Conservation (phyloP, 2,797 vertebrate genomes). For the Percopsis omiscomaycus region DNA sequence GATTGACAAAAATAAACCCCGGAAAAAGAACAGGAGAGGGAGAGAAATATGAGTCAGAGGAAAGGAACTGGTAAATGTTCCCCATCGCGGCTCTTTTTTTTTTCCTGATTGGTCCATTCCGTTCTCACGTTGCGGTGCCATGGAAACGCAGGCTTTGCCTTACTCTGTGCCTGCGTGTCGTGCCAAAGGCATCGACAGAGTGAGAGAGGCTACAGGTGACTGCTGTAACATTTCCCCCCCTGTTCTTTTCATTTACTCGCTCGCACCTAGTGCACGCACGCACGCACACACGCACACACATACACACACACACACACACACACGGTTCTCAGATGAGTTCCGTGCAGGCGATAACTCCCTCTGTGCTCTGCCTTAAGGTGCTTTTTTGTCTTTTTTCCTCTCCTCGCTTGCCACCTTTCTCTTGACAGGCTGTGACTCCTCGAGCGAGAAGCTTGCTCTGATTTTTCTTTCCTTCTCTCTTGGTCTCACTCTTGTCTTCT, state of each 20-base stretch:
- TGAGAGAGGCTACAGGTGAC: constrained; percentile 38
- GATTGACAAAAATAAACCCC: background rate
- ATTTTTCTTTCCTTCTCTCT: background rate
- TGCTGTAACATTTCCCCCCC: constrained; percentile 32
- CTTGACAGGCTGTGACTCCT: constrained; percentile 1
- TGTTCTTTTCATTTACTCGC: background rate
- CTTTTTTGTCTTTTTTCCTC: background rate
- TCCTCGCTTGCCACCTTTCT: constrained; percentile 6
- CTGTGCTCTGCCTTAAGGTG: constrained; percentile 6
- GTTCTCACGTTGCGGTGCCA: background rate
- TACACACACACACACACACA: background rate
- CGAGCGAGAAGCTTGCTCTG: background rate
- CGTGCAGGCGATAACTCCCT: background rate
- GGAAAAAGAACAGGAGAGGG: background rate
- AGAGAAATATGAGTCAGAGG: background rate
- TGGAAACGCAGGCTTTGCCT: background rate
- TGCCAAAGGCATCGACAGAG: background rate
- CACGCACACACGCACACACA: background rate
- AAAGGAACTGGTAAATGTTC: background rate
- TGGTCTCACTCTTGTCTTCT: background rate
- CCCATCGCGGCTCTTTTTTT: too few relatives aligned
- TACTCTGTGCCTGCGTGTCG: background rate
- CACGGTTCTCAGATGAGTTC: background rate
- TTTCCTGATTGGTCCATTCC: too few relatives aligned
- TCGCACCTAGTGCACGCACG: background rate